Conservation (phyloP, 35 echinoderm and acorn worm genomes). For the Acanthaster planci region DNA sequence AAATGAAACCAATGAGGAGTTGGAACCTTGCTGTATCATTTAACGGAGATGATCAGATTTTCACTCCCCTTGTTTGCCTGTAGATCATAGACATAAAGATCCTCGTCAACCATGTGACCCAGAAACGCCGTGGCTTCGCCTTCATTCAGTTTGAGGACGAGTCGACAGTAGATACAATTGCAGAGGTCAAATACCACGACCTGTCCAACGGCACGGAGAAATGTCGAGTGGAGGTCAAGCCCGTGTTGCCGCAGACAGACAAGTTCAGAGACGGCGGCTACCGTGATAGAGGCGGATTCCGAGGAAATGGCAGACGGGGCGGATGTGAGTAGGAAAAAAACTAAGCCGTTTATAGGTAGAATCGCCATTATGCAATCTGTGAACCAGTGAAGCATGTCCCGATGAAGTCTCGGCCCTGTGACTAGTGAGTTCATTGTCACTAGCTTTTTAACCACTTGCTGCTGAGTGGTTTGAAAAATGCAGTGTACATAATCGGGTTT, state of each 20-base stretch:
- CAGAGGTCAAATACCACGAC: neutral
- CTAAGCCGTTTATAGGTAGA: too few species aligned
- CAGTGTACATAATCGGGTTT: too few species aligned
- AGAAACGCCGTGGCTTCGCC: neutral
- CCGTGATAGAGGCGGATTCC: neutral
- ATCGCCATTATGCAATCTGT: too few species aligned
- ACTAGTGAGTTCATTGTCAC: too few species aligned
- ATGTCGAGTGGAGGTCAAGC: neutral
- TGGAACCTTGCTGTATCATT: too few species aligned
- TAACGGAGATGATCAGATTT: too few species aligned
- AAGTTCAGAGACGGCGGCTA: neutral
- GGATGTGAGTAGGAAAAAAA: neutral
- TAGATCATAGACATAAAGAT: neutral
- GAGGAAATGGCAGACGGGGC: neutral
- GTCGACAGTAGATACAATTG: neutral
- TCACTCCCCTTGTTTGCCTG: too few species aligned
- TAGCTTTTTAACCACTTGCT: too few species aligned
- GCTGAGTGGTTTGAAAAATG: too few species aligned
- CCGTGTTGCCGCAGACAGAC: neutral
- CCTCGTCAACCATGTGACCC: neutral
- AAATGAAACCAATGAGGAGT: too few species aligned
- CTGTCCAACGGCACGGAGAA: neutral
- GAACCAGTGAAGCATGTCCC: too few species aligned
- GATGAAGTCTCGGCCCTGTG: too few species aligned
- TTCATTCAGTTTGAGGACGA: conserved; percentile 16